These are phyloP conservation scores for Hafferia zeledoni DNA, from an alignment of 2,797 vertebrate species.

Conservation along the genomic window DNA sequence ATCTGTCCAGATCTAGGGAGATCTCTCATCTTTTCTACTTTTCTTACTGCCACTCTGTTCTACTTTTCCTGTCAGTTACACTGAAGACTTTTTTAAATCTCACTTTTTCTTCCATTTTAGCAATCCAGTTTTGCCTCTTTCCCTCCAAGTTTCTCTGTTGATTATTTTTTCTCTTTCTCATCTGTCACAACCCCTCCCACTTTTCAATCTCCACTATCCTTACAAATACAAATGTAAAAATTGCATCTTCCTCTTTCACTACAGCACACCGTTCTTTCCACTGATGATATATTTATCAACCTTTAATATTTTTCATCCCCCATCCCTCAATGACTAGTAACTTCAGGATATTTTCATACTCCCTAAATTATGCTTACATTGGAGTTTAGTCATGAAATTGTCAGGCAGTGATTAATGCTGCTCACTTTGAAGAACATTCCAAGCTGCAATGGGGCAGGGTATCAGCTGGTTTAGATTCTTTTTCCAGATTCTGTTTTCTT, in stretches of 20 bases:
- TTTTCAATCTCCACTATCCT: neutral
- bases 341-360: neutral
- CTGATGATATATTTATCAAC: neutral
- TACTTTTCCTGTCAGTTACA: neutral
- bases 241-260: neutral
- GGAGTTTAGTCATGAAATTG: conserved; percentile 10
- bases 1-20: neutral
- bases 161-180: neutral
- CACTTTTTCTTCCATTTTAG: neutral
- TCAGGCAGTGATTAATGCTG: neutral
- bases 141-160: neutral
- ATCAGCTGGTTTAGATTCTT: neutral
- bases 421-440: neutral
- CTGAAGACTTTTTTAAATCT: neutral
- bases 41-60: neutral
- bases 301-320: neutral
- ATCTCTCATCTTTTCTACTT: neutral
- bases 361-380: neutral
- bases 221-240: neutral
- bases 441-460: neutral
- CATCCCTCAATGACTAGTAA: neutral
- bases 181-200: neutral
- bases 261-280: neutral
- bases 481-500: neutral
- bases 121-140: neutral